phyloP scores from a whole-genome alignment of 2,113 vertebrate genomes.

The Vombatus ursinus region DNA sequence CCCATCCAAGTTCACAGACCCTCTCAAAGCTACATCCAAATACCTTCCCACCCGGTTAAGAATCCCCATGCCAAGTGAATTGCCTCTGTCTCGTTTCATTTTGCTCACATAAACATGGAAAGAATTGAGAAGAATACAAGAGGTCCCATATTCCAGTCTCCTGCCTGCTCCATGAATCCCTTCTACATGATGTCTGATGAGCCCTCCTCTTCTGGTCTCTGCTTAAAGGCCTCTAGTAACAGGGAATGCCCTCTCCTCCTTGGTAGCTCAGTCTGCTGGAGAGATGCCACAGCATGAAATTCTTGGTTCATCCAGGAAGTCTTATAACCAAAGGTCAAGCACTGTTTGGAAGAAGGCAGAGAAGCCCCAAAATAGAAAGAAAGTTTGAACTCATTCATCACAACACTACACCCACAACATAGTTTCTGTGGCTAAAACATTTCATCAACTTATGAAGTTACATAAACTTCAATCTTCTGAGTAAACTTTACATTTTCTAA shows the following conservation, averaged over 20 bases:
- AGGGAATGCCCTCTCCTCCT: neutral
- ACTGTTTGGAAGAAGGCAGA: slow-evolving; percentile 55
- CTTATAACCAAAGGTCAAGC: slow-evolving; percentile 24
- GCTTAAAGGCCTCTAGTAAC: neutral
- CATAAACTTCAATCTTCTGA: slow-evolving; percentile 40
- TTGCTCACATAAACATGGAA: neutral
- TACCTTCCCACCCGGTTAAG: neutral
- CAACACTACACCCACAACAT: slow-evolving; percentile 52
- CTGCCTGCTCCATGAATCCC: neutral
- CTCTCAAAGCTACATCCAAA: neutral
- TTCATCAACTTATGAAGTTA: neutral
- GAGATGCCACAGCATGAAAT: neutral
- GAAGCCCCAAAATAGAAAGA: slow-evolving; percentile 47
- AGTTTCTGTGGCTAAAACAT: slow-evolving; percentile 34
- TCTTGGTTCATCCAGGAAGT: slow-evolving; percentile 31
- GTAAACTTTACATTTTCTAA: slow-evolving; percentile 52
- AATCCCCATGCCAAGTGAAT: neutral
- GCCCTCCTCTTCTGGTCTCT: neutral
- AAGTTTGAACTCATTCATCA: slow-evolving; percentile 38
- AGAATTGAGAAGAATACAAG: neutral
- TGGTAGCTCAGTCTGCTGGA: neutral
- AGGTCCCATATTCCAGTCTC: neutral
- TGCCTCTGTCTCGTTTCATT: neutral
- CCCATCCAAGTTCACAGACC: neutral
- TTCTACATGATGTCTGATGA: neutral